Evolutionary conservation across 2,797 vertebrate genomes (phyloP).

Genomic region (Coendou prehensilis): DNA sequence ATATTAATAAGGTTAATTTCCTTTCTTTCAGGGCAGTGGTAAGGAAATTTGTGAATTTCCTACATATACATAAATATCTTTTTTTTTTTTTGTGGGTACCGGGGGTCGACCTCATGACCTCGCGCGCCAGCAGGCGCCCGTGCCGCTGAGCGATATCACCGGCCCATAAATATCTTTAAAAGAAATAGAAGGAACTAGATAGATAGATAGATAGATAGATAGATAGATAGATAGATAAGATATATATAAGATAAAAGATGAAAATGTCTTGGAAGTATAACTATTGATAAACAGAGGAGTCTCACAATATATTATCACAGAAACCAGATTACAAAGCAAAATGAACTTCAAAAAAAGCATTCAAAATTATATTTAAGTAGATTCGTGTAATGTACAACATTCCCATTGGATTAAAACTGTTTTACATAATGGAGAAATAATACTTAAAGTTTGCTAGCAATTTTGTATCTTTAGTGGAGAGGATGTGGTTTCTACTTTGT

Average conservation of each 20-base stretch:
- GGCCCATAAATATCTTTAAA: background rate
- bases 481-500: background rate
- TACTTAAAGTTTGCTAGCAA: background rate
- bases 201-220: no score
- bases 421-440: background rate
- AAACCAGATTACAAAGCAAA: background rate
- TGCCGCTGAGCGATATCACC: no score
- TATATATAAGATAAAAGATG: background rate
- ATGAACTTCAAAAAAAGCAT: background rate
- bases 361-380: background rate
- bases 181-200: background rate
- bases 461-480: background rate
- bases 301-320: background rate
- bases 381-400: background rate
- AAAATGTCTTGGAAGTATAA: background rate
- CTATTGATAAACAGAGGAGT: background rate
- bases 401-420: background rate
- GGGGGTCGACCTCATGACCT: no score
- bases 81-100: no score
- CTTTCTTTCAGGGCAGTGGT: background rate
- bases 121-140: no score
- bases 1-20: slow-evolving; percentile 9
- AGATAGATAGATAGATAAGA: background rate
- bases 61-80: background rate
- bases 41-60: background rate